Conservation (phyloP, 2,113 vertebrate genomes). For the Neoarius graeffei region DNA sequence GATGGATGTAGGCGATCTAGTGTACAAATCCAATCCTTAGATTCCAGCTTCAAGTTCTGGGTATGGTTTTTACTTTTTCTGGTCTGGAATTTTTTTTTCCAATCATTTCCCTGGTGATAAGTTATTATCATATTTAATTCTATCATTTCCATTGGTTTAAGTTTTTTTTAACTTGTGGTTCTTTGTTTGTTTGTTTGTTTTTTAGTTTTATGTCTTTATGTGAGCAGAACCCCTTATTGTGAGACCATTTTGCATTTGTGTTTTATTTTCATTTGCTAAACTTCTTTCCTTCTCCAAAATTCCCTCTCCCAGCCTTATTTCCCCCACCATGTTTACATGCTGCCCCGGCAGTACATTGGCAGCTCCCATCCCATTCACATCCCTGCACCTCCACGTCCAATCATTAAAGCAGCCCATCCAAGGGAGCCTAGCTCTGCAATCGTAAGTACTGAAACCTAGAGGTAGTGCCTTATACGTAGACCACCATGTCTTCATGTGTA, state of each 20-base stretch:
- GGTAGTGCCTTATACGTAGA: constrained; percentile 8
- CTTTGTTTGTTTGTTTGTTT: constrained; percentile 37
- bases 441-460: constrained; percentile 82
- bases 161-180: constrained; percentile 16
- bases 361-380: constrained; percentile 76
- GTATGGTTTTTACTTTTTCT: constrained; percentile 21
- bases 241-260: constrained; percentile 46
- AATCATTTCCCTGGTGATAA: constrained; percentile 11
- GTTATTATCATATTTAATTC: constrained; percentile 22
- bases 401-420: constrained; percentile 81
- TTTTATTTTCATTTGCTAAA: constrained; percentile 60
- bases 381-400: constrained; percentile 76
- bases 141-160: background rate
- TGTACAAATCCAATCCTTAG: background rate
- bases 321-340: constrained; percentile 91
- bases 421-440: constrained; percentile 82
- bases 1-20: constrained; percentile 17
- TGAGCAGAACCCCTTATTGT: constrained; percentile 51
- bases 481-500: background rate
- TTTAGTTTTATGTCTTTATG: background rate
- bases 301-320: constrained; percentile 95
- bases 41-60: constrained; percentile 7
- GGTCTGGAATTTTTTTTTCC: background rate
- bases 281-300: constrained; percentile 67
- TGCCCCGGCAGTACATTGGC: constrained; percentile 89